These are phyloP conservation scores for Iphiclides podalirius DNA, from an alignment of 2,888 invertebrate species.

Conservation along the genomic window DNA sequence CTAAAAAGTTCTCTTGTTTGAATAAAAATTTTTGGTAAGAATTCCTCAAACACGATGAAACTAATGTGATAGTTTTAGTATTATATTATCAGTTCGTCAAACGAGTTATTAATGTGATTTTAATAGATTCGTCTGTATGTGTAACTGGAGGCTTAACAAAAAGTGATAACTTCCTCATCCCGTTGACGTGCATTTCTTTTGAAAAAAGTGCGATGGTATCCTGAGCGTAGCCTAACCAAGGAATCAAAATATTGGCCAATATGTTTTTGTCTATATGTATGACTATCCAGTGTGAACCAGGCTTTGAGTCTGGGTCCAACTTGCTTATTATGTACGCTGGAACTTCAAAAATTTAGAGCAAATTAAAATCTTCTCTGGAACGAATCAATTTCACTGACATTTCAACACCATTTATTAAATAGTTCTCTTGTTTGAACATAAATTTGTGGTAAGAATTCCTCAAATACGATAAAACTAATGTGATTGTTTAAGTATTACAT, in stretches of 20 bases:
- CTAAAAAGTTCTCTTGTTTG: conserved; percentile 28
- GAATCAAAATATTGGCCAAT: conserved; percentile 33
- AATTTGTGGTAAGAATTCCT: conserved; percentile 27
- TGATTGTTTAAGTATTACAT: no score
- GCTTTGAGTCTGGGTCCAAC: conserved; percentile 29
- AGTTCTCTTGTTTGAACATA: conserved; percentile 26
- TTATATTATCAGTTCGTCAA: no score
- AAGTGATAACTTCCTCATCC: no score
- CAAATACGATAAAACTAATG: no score
- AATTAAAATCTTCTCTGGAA: conserved; percentile 10
- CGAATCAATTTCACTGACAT: conserved; percentile 22
- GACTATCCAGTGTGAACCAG: conserved; percentile 33
- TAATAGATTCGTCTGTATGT: no score
- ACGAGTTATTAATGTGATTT: no score
- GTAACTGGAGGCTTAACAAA: no score
- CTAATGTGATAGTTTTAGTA: no score
- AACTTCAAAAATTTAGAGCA: no score
- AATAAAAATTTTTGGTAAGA: conserved; percentile 21
- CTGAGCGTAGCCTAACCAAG: conserved; percentile 25
- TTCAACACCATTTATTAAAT: conserved; percentile 31
- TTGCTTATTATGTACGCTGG: conserved; percentile 22
- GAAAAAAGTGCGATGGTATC: neutral
- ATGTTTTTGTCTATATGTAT: conserved; percentile 22
- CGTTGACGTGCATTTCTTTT: conserved; percentile 5
- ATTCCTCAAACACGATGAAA: no score